phyloP scores from a whole-genome alignment of 1,140 invertebrate species.

The Formica exsecta region DNA sequence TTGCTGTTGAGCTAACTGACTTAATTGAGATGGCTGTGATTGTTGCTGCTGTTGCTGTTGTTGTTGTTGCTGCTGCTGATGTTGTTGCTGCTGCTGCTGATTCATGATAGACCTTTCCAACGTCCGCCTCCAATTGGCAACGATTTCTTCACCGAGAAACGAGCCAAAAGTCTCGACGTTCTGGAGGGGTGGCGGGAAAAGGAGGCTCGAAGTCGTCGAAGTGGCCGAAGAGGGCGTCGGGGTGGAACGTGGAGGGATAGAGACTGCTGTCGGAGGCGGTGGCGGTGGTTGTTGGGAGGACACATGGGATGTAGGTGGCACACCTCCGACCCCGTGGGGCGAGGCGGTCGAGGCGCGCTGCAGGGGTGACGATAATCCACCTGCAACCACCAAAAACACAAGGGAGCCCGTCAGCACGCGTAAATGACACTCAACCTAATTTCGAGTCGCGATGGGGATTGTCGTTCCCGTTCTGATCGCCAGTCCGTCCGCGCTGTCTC shows the following conservation, averaged over 20 bases:
- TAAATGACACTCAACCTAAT: slow-evolving; percentile 53
- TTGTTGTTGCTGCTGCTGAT: slow-evolving; percentile 78
- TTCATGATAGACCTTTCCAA: slow-evolving; percentile 89
- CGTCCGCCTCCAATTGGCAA: slow-evolving; percentile 91
- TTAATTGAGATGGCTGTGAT: slow-evolving; percentile 66
- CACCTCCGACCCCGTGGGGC: slow-evolving; percentile 84
- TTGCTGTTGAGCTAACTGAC: slow-evolving; percentile 75
- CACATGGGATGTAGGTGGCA: slow-evolving; percentile 84
- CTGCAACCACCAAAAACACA: slow-evolving; percentile 86
- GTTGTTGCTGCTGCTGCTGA: slow-evolving; percentile 84
- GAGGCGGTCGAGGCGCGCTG: slow-evolving; percentile 86
- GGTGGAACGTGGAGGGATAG: slow-evolving; percentile 84
- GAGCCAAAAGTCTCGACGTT: slow-evolving; percentile 91
- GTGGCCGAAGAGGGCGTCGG: slow-evolving; percentile 87
- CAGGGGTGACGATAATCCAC: slow-evolving; percentile 87
- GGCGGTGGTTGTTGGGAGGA: slow-evolving; percentile 83
- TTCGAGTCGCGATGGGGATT: slow-evolving; percentile 43
- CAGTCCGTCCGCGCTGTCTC: slow-evolving; percentile 38
- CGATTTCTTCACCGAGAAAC: slow-evolving; percentile 92
- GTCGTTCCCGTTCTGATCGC: slow-evolving; percentile 54
- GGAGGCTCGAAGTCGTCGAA: slow-evolving; percentile 85
- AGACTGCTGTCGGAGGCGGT: slow-evolving; percentile 71
- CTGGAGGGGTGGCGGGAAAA: slow-evolving; percentile 88
- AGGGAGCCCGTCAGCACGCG: slow-evolving; percentile 84
- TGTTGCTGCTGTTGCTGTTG: slow-evolving; percentile 76